Percentiles rank a stretch among this genome's conserved stretches.
These are phyloP conservation scores for Lepidocyrtoides sp. DNA, from an alignment of 2,888 invertebrate species.

Conservation along the genomic window DNA sequence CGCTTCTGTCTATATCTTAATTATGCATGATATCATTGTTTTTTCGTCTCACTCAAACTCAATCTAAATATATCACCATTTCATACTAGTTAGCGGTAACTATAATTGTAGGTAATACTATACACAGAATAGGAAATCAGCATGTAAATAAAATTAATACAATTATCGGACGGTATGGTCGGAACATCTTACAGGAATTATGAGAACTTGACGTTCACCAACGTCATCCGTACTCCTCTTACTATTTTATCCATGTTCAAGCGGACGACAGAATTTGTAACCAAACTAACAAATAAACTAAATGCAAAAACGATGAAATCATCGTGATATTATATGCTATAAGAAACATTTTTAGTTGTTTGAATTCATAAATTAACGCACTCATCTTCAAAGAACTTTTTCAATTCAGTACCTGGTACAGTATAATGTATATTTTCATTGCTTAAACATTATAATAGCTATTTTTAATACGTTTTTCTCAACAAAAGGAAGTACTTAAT, in stretches of 20 bases:
- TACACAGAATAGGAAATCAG: neutral
- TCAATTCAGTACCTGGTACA: neutral
- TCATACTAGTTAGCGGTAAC: neutral
- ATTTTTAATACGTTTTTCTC: too few species aligned
- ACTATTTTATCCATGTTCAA: neutral
- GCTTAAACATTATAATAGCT: neutral
- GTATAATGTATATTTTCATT: neutral
- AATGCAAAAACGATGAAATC: slow-evolving; percentile 42
- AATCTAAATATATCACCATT: neutral
- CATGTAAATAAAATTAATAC: neutral
- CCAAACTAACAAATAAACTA: neutral
- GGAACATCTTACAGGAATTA: neutral
- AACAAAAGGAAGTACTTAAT: slow-evolving; percentile 45
- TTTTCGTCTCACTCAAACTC: neutral
- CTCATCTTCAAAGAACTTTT: neutral
- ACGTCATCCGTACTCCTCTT: neutral
- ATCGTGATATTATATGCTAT: neutral
- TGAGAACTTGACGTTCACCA: neutral
- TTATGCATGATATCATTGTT: neutral
- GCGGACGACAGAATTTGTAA: neutral
- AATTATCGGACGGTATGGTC: neutral
- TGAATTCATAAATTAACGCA: slow-evolving; percentile 4
- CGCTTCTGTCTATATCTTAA: too few species aligned
- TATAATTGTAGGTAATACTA: neutral
- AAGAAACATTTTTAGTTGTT: neutral